Conservation (phyloP, 1,140 invertebrate genomes). For the Drosophila tsacasi region DNA sequence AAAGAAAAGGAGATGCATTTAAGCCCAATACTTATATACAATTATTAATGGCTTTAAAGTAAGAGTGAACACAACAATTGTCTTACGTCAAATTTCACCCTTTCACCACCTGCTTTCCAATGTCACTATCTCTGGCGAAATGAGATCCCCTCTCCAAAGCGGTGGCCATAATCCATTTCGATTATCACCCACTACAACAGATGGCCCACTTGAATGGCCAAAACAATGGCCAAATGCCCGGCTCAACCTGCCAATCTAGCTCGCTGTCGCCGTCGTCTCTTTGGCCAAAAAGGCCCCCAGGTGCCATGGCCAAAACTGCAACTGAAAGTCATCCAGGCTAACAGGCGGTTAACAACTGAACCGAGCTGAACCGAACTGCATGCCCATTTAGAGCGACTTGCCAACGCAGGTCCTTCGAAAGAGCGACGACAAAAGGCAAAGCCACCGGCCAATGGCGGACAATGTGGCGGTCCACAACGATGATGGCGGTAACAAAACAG, state of each 20-base stretch:
- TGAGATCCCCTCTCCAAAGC: conserved; percentile 17
- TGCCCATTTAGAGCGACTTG: conserved; percentile 57
- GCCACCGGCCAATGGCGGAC: conserved; percentile 62
- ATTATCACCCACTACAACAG: conserved; percentile 26
- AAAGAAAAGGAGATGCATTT: neutral
- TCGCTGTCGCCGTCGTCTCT: neutral
- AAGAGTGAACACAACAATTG: neutral
- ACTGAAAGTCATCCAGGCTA: conserved; percentile 36
- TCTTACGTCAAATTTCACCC: neutral
- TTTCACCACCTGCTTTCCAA: conserved; percentile 7
- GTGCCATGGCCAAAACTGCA: conserved; percentile 27
- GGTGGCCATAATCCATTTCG: conserved; percentile 22
- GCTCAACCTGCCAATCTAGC: conserved; percentile 27
- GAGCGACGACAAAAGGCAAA: conserved; percentile 51
- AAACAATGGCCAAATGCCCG: conserved; percentile 38
- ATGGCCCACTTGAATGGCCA: conserved; percentile 16
- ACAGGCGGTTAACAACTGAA: conserved; percentile 24
- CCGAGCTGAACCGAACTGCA: neutral
- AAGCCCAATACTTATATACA: neutral
- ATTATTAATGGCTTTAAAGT: neutral
- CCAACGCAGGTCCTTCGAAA: conserved; percentile 39
- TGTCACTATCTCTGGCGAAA: neutral
- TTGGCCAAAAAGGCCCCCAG: conserved; percentile 13
- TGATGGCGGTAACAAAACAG: conserved; percentile 20
- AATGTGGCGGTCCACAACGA: conserved; percentile 41